These are phyloP conservation scores for Caenorhabditis brenneri DNA, from an alignment of 1,140 invertebrate genomes.

Conservation along the genomic window DNA sequence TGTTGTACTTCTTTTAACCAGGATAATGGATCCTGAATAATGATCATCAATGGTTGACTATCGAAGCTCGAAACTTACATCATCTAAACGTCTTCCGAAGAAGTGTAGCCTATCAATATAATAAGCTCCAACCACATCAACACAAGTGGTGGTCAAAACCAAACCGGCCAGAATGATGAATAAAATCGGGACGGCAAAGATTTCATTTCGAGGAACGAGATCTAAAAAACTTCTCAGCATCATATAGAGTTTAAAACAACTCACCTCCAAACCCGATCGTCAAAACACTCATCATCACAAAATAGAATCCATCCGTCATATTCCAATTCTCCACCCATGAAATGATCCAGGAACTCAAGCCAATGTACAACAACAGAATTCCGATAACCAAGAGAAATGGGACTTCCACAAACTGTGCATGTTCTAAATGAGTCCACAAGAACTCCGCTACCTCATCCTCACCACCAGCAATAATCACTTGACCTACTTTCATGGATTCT, in stretches of 20 bases:
- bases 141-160: conserved; percentile 67
- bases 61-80: conserved; percentile 51
- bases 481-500: conserved; percentile 53
- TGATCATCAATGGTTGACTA: neutral
- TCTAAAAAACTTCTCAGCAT: conserved; percentile 53
- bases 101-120: conserved; percentile 70
- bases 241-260: neutral
- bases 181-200: conserved; percentile 59
- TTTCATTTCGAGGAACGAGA: conserved; percentile 66
- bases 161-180: conserved; percentile 65
- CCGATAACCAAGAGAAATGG: conserved; percentile 44
- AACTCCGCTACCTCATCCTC: conserved; percentile 68
- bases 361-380: conserved; percentile 64
- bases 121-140: conserved; percentile 70
- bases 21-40: conserved; percentile 65
- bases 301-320: conserved; percentile 65
- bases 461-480: conserved; percentile 68
- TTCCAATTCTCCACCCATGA: conserved; percentile 65
- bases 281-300: conserved; percentile 69
- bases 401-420: conserved; percentile 69
- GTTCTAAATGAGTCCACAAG: conserved; percentile 69
- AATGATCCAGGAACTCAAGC: conserved; percentile 60
- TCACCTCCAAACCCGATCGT: conserved; percentile 69
- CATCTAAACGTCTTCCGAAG: conserved; percentile 67
- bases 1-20: conserved; percentile 71